These are phyloP conservation scores for Eupithecia insigniata DNA, from an alignment of 2,888 invertebrate genomes.

Conservation along the genomic window DNA sequence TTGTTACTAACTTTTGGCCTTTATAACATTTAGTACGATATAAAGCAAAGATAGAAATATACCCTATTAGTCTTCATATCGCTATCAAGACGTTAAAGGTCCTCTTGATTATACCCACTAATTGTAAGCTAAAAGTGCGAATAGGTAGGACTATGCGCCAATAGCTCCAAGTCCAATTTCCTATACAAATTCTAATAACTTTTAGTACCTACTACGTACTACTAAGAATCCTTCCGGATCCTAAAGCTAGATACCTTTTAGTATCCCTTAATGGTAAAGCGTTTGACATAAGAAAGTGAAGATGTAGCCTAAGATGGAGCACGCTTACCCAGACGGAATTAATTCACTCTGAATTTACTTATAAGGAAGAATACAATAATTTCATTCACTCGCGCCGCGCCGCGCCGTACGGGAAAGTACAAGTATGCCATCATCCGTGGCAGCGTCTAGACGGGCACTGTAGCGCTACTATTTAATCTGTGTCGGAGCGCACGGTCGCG, in stretches of 20 bases:
- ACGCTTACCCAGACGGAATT: too few species aligned
- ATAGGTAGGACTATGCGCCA: too few species aligned
- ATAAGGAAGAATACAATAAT: background rate
- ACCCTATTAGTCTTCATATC: background rate
- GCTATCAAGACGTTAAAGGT: background rate
- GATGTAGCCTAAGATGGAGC: background rate
- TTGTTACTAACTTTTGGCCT: too few species aligned
- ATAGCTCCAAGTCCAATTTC: background rate
- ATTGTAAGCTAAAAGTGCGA: background rate
- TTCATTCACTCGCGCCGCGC: background rate
- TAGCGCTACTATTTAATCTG: background rate
- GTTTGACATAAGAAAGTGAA: background rate
- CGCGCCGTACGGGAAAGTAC: background rate
- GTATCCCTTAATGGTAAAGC: too few species aligned
- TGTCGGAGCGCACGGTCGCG: background rate
- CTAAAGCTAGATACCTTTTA: too few species aligned
- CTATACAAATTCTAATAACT: background rate
- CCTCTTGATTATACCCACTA: background rate
- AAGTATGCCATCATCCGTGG: background rate
- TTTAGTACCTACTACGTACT: too few species aligned
- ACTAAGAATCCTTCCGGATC: too few species aligned
- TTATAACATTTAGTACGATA: too few species aligned
- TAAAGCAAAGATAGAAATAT: background rate
- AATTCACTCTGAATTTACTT: background rate
- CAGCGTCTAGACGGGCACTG: background rate